Evolutionary conservation across 2,113 vertebrate genomes (phyloP).

Genomic region (Benitochromis conjunctus): DNA sequence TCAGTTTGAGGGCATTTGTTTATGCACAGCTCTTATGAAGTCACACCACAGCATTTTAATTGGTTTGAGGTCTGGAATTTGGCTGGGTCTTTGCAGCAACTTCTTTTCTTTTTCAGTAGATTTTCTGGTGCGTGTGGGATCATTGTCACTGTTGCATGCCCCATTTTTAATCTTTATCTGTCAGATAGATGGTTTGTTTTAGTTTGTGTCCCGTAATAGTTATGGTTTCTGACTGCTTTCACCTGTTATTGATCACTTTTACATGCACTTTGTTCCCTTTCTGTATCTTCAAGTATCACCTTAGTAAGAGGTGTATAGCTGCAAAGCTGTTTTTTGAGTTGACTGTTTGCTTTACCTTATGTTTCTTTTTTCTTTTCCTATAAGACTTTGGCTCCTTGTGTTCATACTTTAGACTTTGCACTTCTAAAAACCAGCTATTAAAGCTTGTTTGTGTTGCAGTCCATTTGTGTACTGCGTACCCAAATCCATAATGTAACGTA

Average conservation of each 20-base stretch:
- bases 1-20: background rate
- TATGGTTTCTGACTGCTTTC: background rate
- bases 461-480: background rate
- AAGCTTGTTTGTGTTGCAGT: background rate
- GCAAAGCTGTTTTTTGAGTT: background rate
- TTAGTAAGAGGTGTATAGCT: background rate
- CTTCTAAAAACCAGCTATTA: background rate
- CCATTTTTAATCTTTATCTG: background rate
- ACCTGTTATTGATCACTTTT: background rate
- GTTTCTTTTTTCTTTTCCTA: background rate
- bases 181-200: background rate
- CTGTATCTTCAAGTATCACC: background rate
- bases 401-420: background rate
- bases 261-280: background rate
- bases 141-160: background rate
- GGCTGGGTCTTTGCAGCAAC: background rate
- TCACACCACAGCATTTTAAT: background rate
- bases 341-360: background rate
- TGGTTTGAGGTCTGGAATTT: background rate
- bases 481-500: background rate
- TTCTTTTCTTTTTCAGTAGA: background rate
- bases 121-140: background rate
- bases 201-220: no score
- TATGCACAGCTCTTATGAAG: background rate
- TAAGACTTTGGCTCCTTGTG: background rate